Evolutionary conservation across 2,797 vertebrate genomes (phyloP).

Genomic region (Aeoliscus strigatus): DNA sequence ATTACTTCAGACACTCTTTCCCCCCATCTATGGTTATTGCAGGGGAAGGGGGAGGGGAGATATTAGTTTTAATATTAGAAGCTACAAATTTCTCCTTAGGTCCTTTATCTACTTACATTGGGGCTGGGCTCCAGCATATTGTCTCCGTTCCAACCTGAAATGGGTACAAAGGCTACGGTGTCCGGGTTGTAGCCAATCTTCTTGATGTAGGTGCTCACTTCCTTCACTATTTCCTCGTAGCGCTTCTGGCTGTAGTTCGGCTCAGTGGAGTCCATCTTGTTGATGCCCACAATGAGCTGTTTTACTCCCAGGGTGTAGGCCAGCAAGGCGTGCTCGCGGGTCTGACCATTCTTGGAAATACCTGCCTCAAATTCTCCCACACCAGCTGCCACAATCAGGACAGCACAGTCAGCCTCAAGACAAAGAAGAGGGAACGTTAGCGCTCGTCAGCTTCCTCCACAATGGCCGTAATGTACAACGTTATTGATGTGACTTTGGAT

Average conservation of each 20-base stretch:
- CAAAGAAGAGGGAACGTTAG: neutral
- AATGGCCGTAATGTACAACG: too few species aligned
- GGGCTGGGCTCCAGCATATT: conserved; percentile 96
- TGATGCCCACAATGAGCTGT: conserved; percentile 85
- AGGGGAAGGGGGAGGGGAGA: too few species aligned
- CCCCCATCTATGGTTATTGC: neutral
- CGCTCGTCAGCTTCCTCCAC: neutral
- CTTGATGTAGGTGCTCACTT: conserved; percentile 98
- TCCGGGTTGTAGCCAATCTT: conserved; percentile 98
- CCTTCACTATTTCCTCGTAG: conserved; percentile 94
- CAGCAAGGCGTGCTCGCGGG: conserved; percentile 92
- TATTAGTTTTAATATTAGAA: too few species aligned
- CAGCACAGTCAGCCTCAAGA: conserved; percentile 89
- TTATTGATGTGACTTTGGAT: too few species aligned
- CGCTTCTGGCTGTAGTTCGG: conserved; percentile 95
- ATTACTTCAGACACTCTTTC: too few species aligned
- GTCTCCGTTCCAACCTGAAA: conserved; percentile 96
- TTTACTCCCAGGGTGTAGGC: conserved; percentile 96
- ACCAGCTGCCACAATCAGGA: conserved; percentile 91
- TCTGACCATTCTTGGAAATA: conserved; percentile 95
- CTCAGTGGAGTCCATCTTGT: conserved; percentile 83
- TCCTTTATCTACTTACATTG: conserved; percentile 74
- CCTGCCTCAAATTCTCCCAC: conserved; percentile 95
- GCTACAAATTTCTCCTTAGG: neutral
- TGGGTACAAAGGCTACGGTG: conserved; percentile 89